phyloP scores from a whole-genome alignment of 2,888 invertebrate species.

The Drosophila anceps region DNA sequence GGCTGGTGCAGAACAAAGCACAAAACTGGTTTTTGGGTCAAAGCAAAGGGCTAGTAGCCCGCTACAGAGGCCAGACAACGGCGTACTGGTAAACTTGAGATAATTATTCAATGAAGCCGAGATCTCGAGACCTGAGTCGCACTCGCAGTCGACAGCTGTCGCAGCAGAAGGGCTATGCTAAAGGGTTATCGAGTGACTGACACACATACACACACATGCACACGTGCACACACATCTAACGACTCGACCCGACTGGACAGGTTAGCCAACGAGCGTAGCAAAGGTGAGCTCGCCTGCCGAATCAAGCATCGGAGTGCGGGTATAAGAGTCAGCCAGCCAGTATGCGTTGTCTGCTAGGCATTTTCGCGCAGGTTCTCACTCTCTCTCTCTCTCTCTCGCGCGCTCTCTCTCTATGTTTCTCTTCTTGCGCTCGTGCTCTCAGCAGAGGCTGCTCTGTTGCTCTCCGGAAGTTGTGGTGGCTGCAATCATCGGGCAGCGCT shows the following conservation, averaged over 20 bases:
- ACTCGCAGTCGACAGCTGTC: slow-evolving; percentile 30
- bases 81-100: slow-evolving; percentile 73
- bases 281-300: slow-evolving; percentile 49
- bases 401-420: not conserved
- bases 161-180: slow-evolving; percentile 57
- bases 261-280: slow-evolving; percentile 42
- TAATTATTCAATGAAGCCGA: slow-evolving; percentile 77
- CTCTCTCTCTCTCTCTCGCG: slow-evolving; percentile 2
- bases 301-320: slow-evolving; percentile 22
- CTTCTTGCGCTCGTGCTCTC: slow-evolving; percentile 18
- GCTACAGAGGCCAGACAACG: slow-evolving; percentile 45
- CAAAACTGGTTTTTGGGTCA: slow-evolving; percentile 74
- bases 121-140: slow-evolving; percentile 38
- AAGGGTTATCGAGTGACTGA: slow-evolving; percentile 63
- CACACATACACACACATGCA: slow-evolving; percentile 25
- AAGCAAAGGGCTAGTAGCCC: slow-evolving; percentile 48
- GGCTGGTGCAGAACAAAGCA: slow-evolving; percentile 53
- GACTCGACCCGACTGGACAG: slow-evolving; percentile 44
- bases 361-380: slow-evolving; percentile 52
- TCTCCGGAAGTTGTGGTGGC: slow-evolving; percentile 69
- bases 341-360: not conserved
- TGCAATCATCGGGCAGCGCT: slow-evolving; percentile 50
- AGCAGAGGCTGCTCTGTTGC: slow-evolving; percentile 15
- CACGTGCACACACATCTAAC: slow-evolving; percentile 1
- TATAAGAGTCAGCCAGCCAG: slow-evolving; percentile 51